These are phyloP conservation scores for Caenorhabditis macrosperma DNA, from an alignment of 2,888 invertebrate species.

Conservation along the genomic window DNA sequence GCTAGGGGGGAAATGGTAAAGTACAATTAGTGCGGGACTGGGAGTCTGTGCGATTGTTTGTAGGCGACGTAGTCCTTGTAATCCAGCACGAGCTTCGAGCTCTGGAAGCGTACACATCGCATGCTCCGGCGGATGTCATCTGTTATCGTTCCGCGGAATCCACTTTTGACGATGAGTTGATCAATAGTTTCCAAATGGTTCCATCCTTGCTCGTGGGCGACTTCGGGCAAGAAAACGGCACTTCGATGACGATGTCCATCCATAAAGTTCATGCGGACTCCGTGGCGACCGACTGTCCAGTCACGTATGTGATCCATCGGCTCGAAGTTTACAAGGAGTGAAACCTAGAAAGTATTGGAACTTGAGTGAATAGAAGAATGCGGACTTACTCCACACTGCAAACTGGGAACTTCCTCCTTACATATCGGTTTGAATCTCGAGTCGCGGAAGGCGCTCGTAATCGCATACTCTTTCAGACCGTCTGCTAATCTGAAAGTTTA, in stretches of 20 bases:
- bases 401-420: slow-evolving; percentile 91
- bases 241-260: slow-evolving; percentile 87
- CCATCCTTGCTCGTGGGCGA: slow-evolving; percentile 99
- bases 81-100: slow-evolving; percentile 71
- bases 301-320: slow-evolving; percentile 94
- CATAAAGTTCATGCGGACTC: slow-evolving; percentile 98
- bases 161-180: slow-evolving; percentile 95
- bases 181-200: slow-evolving; percentile 98
- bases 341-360: slow-evolving; percentile 86
- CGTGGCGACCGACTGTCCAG: slow-evolving; percentile 89
- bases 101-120: slow-evolving; percentile 75
- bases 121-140: slow-evolving; percentile 69
- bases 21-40: slow-evolving; percentile 11
- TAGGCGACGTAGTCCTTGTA: slow-evolving; percentile 63
- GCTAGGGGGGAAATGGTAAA: too few species aligned
- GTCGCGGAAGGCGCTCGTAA: slow-evolving; percentile 89
- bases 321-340: slow-evolving; percentile 95
- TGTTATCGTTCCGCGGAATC: slow-evolving; percentile 89
- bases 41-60: slow-evolving; percentile 29
- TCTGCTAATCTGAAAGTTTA: slow-evolving; percentile 49
- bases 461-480: slow-evolving; percentile 77
- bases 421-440: slow-evolving; percentile 96
- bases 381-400: slow-evolving; percentile 74
- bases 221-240: slow-evolving; percentile 98
- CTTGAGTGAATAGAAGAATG: too few species aligned